Conservation (phyloP, 2,113 vertebrate species). For the Cinclus cinclus region DNA sequence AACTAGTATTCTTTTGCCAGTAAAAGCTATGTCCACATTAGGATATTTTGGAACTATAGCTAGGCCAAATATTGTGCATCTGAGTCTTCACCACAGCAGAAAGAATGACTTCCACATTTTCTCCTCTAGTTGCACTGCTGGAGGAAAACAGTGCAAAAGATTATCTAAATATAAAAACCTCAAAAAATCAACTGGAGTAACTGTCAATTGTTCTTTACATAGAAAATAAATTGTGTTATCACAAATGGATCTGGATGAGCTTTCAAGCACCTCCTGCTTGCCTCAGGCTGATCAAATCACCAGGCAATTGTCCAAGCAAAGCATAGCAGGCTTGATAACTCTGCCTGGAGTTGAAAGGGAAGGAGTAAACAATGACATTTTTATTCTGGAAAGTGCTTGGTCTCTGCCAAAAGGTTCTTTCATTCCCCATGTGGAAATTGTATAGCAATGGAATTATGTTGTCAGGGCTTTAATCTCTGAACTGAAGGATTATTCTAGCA, state of each 20-base stretch:
- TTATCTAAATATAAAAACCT: constrained; percentile 5
- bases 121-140: not conserved
- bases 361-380: constrained; percentile 54
- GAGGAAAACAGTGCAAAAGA: not conserved
- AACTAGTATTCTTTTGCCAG: constrained; percentile 11
- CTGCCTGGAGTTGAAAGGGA: not conserved
- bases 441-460: constrained; percentile 23
- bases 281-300: constrained; percentile 21
- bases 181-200: not conserved
- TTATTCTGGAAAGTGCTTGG: constrained; percentile 30
- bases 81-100: not conserved
- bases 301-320: constrained; percentile 57
- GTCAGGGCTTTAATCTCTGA: constrained; percentile 15
- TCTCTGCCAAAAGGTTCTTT: constrained; percentile 41
- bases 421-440: constrained; percentile 43
- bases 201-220: not conserved
- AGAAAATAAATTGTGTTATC: constrained; percentile 26
- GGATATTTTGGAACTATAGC: not conserved
- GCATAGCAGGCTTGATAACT: constrained; percentile 26
- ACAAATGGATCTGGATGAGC: constrained; percentile 13
- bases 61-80: not conserved
- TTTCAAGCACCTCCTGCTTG: constrained; percentile 28
- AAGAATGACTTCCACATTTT: not conserved
- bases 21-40: constrained; percentile 7
- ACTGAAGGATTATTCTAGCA: not conserved